Evolutionary conservation across 2,113 vertebrate genomes (phyloP).

Genomic region (Ranitomeya imitator): DNA sequence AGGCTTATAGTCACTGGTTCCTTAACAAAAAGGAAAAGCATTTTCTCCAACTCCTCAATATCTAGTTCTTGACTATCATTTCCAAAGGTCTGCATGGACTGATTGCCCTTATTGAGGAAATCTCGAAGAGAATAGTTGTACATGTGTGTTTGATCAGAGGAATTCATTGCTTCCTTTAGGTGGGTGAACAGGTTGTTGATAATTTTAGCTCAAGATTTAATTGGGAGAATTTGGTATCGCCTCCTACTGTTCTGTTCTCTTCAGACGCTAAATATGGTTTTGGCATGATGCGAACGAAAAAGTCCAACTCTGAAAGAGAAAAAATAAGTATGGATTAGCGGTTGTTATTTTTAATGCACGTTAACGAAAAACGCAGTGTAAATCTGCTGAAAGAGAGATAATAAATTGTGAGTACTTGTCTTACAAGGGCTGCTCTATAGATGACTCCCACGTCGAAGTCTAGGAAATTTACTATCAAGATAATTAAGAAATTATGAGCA

Average conservation of each 20-base stretch:
- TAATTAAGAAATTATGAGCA: constrained; percentile 3
- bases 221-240: constrained; percentile 39
- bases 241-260: constrained; percentile 8
- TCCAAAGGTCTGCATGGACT: constrained; percentile 60
- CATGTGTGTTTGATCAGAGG: neutral
- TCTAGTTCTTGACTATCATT: constrained; percentile 67
- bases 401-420: neutral
- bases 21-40: constrained; percentile 79
- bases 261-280: neutral
- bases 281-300: constrained; percentile 43
- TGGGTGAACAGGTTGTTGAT: neutral
- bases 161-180: constrained; percentile 68
- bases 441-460: neutral
- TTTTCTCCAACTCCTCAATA: constrained; percentile 76
- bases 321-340: constrained; percentile 50
- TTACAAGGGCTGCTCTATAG: neutral
- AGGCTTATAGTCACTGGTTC: constrained; percentile 86
- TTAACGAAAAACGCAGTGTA: constrained; percentile 1
- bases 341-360: neutral
- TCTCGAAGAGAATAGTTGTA: constrained; percentile 40
- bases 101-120: constrained; percentile 61
- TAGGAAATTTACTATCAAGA: neutral
- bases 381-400: neutral
- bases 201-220: constrained; percentile 47
- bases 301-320: constrained; percentile 39